phyloP scores from a whole-genome alignment of 2,888 invertebrate genomes.

The Stenchaetothrips biformis region DNA sequence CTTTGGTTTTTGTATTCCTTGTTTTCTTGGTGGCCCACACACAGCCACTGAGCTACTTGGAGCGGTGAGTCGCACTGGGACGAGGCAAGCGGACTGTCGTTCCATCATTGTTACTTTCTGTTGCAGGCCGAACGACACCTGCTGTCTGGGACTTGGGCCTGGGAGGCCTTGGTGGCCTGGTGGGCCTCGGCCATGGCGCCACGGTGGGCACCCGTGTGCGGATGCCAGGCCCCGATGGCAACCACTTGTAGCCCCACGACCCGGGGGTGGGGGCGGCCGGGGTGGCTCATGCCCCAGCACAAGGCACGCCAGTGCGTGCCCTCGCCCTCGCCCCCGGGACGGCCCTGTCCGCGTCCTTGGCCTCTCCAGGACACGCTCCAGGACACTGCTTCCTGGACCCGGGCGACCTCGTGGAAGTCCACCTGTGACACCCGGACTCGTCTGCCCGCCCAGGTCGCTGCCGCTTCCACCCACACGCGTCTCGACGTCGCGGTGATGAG shows the following conservation, averaged over 20 bases:
- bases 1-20: too few species aligned
- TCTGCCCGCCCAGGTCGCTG: too few species aligned
- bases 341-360: not conserved
- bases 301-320: not conserved
- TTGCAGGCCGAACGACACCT: not conserved
- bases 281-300: not conserved
- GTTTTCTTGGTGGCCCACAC: too few species aligned
- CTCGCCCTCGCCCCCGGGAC: not conserved
- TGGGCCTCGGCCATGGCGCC: not conserved
- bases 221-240: not conserved
- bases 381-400: not conserved
- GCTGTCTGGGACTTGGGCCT: not conserved
- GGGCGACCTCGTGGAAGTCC: slow-evolving; percentile 7
- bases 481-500: too few species aligned
- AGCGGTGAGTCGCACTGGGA: not conserved
- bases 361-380: not conserved
- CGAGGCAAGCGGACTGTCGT: not conserved
- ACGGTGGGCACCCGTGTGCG: not conserved
- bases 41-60: too few species aligned
- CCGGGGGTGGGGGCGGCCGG: not conserved
- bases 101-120: not conserved
- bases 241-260: slow-evolving; percentile 16
- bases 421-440: too few species aligned
- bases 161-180: not conserved
- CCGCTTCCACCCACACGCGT: too few species aligned